Conservation (phyloP, 2,888 invertebrate genomes). For the Caenorhabditis virilis region DNA sequence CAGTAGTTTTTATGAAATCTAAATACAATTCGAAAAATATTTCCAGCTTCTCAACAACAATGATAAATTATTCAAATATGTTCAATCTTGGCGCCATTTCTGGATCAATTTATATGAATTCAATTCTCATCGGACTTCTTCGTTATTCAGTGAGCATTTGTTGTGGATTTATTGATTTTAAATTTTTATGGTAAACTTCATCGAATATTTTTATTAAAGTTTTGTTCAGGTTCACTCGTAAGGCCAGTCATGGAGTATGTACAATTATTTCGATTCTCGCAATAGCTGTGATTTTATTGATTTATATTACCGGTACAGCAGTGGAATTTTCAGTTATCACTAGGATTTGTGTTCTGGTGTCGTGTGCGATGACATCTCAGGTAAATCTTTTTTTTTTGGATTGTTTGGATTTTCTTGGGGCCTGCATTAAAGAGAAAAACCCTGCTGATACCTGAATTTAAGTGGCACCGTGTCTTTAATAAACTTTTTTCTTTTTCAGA, state of each 20-base stretch:
- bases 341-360: slow-evolving; percentile 20
- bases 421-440: no score
- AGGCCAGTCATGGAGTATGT: slow-evolving; percentile 26
- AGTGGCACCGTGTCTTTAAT: no score
- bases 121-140: slow-evolving; percentile 34
- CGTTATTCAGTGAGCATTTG: slow-evolving; percentile 31
- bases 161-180: slow-evolving; percentile 32
- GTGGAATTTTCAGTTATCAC: slow-evolving; percentile 6
- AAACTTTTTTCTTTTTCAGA: no score
- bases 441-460: no score
- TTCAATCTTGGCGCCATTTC: slow-evolving; percentile 37
- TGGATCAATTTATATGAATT: slow-evolving; percentile 38
- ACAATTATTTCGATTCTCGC: slow-evolving; percentile 16
- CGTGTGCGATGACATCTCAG: slow-evolving; percentile 41
- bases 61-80: slow-evolving; percentile 35
- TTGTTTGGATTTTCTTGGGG: no score
- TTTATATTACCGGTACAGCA: slow-evolving; percentile 10
- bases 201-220: neutral
- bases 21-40: neutral
- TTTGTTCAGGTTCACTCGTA: slow-evolving; percentile 20
- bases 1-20: slow-evolving; percentile 1
- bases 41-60: slow-evolving; percentile 29
- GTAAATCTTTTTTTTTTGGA: slow-evolving; percentile 1
- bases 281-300: slow-evolving; percentile 13
- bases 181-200: slow-evolving; percentile 9